A percentile compares a stretch with the other conserved stretches of the same genome.
Evolutionary conservation across 2,113 vertebrate genomes (phyloP).

Genomic region (Catharus minimus): DNA sequence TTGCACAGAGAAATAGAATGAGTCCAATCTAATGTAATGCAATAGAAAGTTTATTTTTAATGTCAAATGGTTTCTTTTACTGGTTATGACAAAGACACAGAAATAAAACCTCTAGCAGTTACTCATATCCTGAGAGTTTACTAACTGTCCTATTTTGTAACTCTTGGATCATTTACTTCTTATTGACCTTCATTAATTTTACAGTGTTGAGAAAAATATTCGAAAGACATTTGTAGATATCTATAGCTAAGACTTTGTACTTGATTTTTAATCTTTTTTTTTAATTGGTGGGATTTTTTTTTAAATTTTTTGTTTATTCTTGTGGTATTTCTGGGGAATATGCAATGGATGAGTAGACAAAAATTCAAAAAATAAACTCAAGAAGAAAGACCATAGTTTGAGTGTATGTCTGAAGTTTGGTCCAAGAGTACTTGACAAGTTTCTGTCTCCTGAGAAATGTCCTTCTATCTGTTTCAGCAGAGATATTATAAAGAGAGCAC

Average conservation of each 20-base stretch:
- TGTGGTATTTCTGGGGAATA: neutral
- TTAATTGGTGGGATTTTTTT: neutral
- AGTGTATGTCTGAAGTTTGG: neutral
- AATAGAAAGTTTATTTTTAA: conserved; percentile 5
- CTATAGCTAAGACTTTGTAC: neutral
- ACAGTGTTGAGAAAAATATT: neutral
- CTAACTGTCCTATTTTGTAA: neutral
- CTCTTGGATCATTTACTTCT: neutral
- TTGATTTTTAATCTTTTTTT: neutral
- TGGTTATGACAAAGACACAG: neutral
- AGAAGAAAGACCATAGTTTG: neutral
- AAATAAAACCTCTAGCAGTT: neutral
- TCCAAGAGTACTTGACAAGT: neutral
- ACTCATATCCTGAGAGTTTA: neutral
- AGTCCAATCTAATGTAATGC: neutral
- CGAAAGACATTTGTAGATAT: neutral
- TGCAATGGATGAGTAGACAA: neutral
- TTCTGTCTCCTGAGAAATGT: neutral
- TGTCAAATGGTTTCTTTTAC: neutral
- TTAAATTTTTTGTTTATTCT: accelerated
- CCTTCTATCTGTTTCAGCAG: neutral
- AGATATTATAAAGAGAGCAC: neutral
- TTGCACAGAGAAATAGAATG: neutral
- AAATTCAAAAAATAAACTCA: neutral
- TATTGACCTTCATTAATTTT: neutral